Evolutionary conservation across 92 coral and sea anemone genomes (phyloP).

Genomic region (Porites lobata): DNA sequence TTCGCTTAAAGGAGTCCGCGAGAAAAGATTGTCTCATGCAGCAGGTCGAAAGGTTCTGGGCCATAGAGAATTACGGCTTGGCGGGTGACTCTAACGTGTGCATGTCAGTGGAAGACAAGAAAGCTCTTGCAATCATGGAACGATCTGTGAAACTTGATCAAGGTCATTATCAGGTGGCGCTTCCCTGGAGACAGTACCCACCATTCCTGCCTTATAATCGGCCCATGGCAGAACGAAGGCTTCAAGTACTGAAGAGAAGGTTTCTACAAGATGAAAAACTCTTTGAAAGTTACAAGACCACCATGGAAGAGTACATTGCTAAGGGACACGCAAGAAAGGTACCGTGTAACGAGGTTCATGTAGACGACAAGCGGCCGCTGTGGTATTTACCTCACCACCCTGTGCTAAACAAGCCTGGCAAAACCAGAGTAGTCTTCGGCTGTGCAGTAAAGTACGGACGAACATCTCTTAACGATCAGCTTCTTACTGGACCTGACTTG

Average conservation of each 20-base stretch:
- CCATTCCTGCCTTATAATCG: slow-evolving; percentile 44
- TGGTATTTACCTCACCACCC: slow-evolving; percentile 36
- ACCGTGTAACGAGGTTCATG: slow-evolving; percentile 6
- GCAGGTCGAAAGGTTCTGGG: neutral
- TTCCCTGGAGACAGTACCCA: slow-evolving; percentile 37
- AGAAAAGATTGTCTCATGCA: neutral
- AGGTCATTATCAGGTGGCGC: slow-evolving; percentile 53
- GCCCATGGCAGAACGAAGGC: slow-evolving; percentile 36
- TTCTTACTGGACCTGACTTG: slow-evolving; percentile 20
- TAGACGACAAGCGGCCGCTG: slow-evolving; percentile 6
- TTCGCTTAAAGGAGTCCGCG: neutral
- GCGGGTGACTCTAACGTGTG: neutral
- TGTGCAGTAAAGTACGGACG: too few relatives aligned
- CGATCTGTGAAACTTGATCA: slow-evolving; percentile 12
- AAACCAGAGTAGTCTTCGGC: too few relatives aligned
- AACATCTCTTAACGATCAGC: too few relatives aligned
- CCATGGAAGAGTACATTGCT: slow-evolving; percentile 35
- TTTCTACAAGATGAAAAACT: slow-evolving; percentile 38
- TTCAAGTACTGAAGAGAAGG: slow-evolving; percentile 23
- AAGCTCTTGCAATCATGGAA: slow-evolving; percentile 42
- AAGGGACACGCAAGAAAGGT: slow-evolving; percentile 52
- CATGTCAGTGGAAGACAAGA: slow-evolving; percentile 33
- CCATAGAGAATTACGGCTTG: neutral
- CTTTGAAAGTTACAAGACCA: slow-evolving; percentile 32
- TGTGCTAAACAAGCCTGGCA: too few relatives aligned